Evolutionary conservation across 2,113 vertebrate genomes (phyloP).

Genomic region (Dicerorhinus sumatrensis): DNA sequence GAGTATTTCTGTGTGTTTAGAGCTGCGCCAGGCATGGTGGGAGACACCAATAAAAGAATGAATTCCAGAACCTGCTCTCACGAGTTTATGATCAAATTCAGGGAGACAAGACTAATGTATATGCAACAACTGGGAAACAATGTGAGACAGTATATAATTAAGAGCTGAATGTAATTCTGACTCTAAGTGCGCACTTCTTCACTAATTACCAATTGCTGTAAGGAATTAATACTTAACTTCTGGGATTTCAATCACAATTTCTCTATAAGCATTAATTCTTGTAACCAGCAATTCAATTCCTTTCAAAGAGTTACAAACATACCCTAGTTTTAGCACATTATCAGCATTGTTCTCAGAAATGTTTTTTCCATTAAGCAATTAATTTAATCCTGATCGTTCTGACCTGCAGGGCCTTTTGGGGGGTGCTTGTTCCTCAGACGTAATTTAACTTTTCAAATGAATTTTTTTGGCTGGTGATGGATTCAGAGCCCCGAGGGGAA

Average conservation of each 20-base stretch:
- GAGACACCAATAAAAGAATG: neutral
- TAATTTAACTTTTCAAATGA: constrained; percentile 80
- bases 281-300: constrained; percentile 69
- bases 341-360: constrained; percentile 72
- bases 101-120: neutral
- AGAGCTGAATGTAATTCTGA: constrained; percentile 55
- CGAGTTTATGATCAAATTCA: constrained; percentile 8
- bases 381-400: constrained; percentile 78
- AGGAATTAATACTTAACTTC: constrained; percentile 75
- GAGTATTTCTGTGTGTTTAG: neutral
- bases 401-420: constrained; percentile 65
- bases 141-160: constrained; percentile 61
- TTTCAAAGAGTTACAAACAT: constrained; percentile 71
- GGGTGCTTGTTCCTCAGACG: constrained; percentile 47
- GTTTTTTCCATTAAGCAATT: constrained; percentile 76
- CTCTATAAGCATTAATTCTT: constrained; percentile 69
- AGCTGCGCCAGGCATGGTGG: neutral
- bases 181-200: constrained; percentile 54
- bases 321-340: constrained; percentile 72
- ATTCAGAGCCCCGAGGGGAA: neutral
- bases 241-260: constrained; percentile 76
- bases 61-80: neutral
- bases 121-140: constrained; percentile 37
- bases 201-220: constrained; percentile 76
- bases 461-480: constrained; percentile 48